A percentile compares a stretch with the other conserved stretches of the same genome.
Evolutionary conservation across 2,888 invertebrate genomes (phyloP).

Genomic region (Agrotis puta): DNA sequence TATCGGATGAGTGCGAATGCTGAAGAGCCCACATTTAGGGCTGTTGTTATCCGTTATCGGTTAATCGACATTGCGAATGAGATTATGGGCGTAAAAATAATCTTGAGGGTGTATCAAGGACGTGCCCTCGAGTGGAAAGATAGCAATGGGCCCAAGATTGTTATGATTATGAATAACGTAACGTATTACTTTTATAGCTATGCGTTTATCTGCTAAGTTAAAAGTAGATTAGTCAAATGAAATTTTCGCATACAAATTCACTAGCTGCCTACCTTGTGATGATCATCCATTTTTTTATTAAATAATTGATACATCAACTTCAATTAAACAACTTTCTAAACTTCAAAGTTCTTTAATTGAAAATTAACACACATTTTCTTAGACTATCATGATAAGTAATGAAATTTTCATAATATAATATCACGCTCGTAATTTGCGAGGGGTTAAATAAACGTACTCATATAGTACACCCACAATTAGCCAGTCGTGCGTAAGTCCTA

Average conservation of each 20-base stretch:
- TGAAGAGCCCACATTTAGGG: conserved; percentile 76
- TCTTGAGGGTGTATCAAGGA: conserved; percentile 52
- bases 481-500: too few relatives aligned
- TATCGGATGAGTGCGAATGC: conserved; percentile 73
- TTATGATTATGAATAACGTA: conserved; percentile 38
- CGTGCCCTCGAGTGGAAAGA: conserved; percentile 37
- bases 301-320: not conserved
- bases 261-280: not conserved
- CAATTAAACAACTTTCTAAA: not conserved
- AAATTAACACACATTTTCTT: not conserved
- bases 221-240: conserved; percentile 10
- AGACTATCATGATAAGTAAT: not conserved
- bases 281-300: too few relatives aligned
- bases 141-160: conserved; percentile 31
- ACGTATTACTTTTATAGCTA: conserved; percentile 36
- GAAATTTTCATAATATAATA: not conserved
- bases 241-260: not conserved
- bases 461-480: not conserved
- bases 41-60: conserved; percentile 74
- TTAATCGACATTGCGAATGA: conserved; percentile 66
- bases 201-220: conserved; percentile 24
- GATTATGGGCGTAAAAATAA: conserved; percentile 64
- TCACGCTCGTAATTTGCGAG: not conserved
- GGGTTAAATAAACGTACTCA: not conserved
- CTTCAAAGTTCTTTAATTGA: too few relatives aligned